Conservation (phyloP, 2,113 vertebrate species). For the Nestor notabilis region DNA sequence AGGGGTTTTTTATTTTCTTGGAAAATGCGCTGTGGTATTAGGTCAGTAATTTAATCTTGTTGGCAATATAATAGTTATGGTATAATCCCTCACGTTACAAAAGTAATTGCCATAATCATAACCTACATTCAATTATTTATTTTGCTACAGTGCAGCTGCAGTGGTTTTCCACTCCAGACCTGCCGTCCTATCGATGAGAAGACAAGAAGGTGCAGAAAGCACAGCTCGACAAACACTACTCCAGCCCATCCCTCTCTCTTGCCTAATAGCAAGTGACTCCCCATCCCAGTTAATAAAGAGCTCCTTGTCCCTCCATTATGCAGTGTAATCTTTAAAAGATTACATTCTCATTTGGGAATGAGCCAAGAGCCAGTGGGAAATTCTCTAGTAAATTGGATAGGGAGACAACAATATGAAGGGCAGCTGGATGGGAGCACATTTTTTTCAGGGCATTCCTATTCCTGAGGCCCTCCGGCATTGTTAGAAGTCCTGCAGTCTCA, state of each 20-base stretch:
- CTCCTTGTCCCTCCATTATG: conserved; percentile 66
- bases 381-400: conserved; percentile 70
- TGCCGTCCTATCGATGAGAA: background rate
- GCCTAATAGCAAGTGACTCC: conserved; percentile 67
- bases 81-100: background rate
- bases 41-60: conserved; percentile 14
- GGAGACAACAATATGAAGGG: conserved; percentile 65
- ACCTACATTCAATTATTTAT: background rate
- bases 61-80: background rate
- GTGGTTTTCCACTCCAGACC: background rate
- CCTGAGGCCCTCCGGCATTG: conserved; percentile 42
- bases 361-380: conserved; percentile 73
- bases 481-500: conserved; percentile 35
- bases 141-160: conserved; percentile 5
- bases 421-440: conserved; percentile 49
- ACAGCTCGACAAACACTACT: background rate
- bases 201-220: background rate
- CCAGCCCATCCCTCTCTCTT: conserved; percentile 34
- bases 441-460: conserved; percentile 68
- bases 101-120: conserved; percentile 13
- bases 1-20: background rate
- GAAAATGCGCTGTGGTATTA: background rate
- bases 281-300: conserved; percentile 67
- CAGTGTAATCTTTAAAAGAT: conserved; percentile 73
- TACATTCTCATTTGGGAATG: conserved; percentile 69